Evolutionary conservation across 2,113 vertebrate genomes (phyloP).

Genomic region (Verasper variegatus): DNA sequence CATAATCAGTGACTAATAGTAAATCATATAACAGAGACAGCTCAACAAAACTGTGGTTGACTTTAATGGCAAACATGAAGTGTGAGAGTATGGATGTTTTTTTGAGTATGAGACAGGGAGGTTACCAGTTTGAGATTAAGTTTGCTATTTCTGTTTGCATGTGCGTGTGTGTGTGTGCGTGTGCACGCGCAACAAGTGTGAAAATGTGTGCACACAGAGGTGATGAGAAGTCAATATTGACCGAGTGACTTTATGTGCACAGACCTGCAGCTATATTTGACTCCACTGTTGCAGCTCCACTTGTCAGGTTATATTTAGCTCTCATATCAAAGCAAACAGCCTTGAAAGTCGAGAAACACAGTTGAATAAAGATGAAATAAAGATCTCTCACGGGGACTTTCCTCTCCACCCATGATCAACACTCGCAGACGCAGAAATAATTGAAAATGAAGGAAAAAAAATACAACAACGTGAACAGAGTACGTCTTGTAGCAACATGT

Average conservation of each 20-base stretch:
- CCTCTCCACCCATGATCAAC: slow-evolving; percentile 27
- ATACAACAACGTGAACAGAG: neutral
- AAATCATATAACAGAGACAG: neutral
- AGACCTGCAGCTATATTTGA: slow-evolving; percentile 67
- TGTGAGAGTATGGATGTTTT: neutral
- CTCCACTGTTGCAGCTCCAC: slow-evolving; percentile 40
- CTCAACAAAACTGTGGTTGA: neutral
- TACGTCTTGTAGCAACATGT: slow-evolving; percentile 11
- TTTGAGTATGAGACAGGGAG: neutral
- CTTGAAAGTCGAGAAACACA: slow-evolving; percentile 22
- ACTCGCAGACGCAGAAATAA: slow-evolving; percentile 7
- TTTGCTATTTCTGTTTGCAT: neutral
- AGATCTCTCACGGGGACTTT: slow-evolving; percentile 47
- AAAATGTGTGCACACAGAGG: slow-evolving; percentile 28
- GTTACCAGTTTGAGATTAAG: slow-evolving; percentile 5
- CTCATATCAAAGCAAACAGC: slow-evolving; percentile 57
- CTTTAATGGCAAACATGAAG: neutral
- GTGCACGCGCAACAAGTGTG: neutral
- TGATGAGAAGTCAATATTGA: slow-evolving; percentile 81
- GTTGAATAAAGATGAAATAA: slow-evolving; percentile 21
- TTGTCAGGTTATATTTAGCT: slow-evolving; percentile 66
- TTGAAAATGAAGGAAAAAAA: neutral
- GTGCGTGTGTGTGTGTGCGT: slow-evolving; percentile 1
- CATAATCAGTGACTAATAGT: neutral
- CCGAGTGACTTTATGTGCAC: slow-evolving; percentile 59